Evolutionary conservation across 2,888 invertebrate species (phyloP).

Genomic region (Dorcus parallelipipedus): DNA sequence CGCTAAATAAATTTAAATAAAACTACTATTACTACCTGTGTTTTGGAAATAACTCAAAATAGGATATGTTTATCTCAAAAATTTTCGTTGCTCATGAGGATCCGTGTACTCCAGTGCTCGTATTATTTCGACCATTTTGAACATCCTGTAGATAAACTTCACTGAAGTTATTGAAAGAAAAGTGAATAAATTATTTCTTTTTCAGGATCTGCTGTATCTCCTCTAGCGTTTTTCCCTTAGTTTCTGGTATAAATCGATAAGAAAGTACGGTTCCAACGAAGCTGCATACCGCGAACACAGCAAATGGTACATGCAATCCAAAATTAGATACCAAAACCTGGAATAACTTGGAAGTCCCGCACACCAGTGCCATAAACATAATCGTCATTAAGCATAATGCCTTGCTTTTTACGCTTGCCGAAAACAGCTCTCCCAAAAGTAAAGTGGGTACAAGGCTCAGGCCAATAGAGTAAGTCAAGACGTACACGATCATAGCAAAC

Average conservation of each 20-base stretch:
- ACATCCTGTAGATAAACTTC: no score
- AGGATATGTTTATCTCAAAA: no score
- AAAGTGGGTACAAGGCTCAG: slow-evolving; percentile 33
- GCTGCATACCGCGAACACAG: slow-evolving; percentile 28
- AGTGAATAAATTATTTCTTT: neutral
- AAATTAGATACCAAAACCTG: slow-evolving; percentile 32
- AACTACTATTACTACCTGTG: no score
- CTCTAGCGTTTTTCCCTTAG: slow-evolving; percentile 41
- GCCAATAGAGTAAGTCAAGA: slow-evolving; percentile 32
- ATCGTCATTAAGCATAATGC: slow-evolving; percentile 31
- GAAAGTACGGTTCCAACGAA: slow-evolving; percentile 29
- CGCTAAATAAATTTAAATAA: no score
- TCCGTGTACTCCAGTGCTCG: no score
- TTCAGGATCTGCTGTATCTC: slow-evolving; percentile 35
- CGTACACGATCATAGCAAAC: slow-evolving; percentile 33
- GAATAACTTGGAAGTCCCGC: slow-evolving; percentile 35
- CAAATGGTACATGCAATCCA: slow-evolving; percentile 35
- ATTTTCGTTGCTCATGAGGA: no score
- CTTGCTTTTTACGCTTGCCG: slow-evolving; percentile 36
- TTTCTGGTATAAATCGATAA: slow-evolving; percentile 37
- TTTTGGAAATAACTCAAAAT: no score
- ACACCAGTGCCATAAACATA: slow-evolving; percentile 29
- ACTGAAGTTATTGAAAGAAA: no score
- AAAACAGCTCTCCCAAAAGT: slow-evolving; percentile 37
- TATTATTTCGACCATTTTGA: no score